A percentile compares a stretch with the other conserved stretches of the same genome.
Conservation (phyloP, 2,797 vertebrate genomes). For the Aeoliscus strigatus region DNA sequence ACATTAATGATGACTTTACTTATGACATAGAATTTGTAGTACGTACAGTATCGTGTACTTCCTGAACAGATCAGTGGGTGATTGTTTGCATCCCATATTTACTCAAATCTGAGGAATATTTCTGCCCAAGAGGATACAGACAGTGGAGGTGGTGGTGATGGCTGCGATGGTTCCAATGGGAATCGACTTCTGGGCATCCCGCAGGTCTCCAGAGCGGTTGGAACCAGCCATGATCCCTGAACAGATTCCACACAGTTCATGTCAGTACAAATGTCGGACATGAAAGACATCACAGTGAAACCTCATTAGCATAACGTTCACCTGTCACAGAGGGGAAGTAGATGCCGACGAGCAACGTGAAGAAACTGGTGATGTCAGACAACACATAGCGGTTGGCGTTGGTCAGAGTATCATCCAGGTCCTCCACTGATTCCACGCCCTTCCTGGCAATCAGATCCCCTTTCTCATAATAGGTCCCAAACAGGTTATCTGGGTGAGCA, state of each 20-base stretch:
- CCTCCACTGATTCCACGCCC: slow-evolving; percentile 61
- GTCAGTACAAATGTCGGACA: too few species aligned
- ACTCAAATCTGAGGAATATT: too few species aligned
- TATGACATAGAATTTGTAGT: too few species aligned
- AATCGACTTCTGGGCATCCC: slow-evolving; percentile 96
- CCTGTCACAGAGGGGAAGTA: slow-evolving; percentile 98
- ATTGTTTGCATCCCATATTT: too few species aligned
- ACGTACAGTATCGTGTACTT: too few species aligned
- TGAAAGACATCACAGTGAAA: too few species aligned
- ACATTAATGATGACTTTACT: too few species aligned
- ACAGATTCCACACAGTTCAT: slow-evolving; percentile 13
- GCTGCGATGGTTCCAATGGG: slow-evolving; percentile 94
- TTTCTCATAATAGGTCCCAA: slow-evolving; percentile 87
- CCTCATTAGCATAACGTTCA: slow-evolving; percentile 36
- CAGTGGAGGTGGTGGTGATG: slow-evolving; percentile 92
- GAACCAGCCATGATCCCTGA: slow-evolving; percentile 98
- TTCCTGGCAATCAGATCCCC: slow-evolving; percentile 80
- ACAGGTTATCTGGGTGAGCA: slow-evolving; percentile 84
- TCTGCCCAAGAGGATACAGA: slow-evolving; percentile 86
- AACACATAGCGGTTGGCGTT: slow-evolving; percentile 88
- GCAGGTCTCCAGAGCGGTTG: slow-evolving; percentile 93
- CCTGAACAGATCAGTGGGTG: too few species aligned
- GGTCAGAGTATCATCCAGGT: slow-evolving; percentile 68
- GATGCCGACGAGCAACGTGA: slow-evolving; percentile 94
- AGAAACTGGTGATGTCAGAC: slow-evolving; percentile 93